These are phyloP conservation scores for Pangasianodon hypophthalmus DNA, from an alignment of 2,113 vertebrate species.

Conservation along the genomic window DNA sequence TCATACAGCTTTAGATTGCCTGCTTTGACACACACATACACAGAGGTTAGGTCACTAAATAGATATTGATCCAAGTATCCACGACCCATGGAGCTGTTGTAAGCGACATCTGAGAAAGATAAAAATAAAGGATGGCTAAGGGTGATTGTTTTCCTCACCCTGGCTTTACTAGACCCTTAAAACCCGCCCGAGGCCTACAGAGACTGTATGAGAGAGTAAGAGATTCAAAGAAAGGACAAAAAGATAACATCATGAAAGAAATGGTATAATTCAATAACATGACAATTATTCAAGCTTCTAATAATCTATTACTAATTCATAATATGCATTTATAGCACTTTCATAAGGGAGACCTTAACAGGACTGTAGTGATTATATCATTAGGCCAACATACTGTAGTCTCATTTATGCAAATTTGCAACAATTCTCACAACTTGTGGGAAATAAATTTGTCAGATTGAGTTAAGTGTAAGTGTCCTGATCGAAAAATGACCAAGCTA, in stretches of 20 bases:
- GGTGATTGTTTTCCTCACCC: constrained; percentile 50
- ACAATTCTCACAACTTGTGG: background rate
- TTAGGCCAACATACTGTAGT: background rate
- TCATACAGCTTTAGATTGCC: constrained; percentile 67
- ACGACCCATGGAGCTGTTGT: constrained; percentile 54
- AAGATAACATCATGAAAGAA: background rate
- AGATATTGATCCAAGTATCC: constrained; percentile 70
- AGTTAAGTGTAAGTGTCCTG: background rate
- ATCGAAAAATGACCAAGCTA: background rate
- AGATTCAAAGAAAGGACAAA: constrained; percentile 4
- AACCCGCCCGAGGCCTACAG: constrained; percentile 25
- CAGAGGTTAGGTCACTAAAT: constrained; percentile 70
- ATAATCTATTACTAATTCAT: background rate
- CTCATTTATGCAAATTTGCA: too few relatives aligned
- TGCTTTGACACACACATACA: constrained; percentile 63
- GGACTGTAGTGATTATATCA: background rate
- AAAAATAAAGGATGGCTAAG: constrained; percentile 62
- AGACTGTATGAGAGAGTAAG: background rate
- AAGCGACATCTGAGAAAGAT: constrained; percentile 58
- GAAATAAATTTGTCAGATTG: background rate
- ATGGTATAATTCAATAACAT: background rate
- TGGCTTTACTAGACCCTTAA: constrained; percentile 48
- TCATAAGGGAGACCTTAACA: background rate
- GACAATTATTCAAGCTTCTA: background rate
- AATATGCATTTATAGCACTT: background rate